phyloP scores from a whole-genome alignment of 1,140 invertebrate species.

The Drosophila murphyi region DNA sequence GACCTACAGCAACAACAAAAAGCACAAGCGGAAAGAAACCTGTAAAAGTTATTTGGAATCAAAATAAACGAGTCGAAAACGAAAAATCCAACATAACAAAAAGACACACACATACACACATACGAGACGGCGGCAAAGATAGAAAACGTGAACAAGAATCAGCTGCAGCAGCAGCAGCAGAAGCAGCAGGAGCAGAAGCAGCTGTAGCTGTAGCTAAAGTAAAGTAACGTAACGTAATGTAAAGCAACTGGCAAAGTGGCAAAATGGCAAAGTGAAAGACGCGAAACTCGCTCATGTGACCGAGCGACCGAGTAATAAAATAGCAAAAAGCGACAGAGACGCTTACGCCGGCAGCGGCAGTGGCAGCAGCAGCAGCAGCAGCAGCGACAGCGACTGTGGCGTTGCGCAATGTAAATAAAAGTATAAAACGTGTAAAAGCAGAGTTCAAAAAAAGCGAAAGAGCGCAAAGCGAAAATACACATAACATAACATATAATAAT shows the following conservation, averaged over 20 bases:
- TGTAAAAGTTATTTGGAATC: slow-evolving; percentile 48
- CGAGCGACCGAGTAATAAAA: slow-evolving; percentile 75
- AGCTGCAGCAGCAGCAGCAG: background rate
- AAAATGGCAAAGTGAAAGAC: slow-evolving; percentile 39
- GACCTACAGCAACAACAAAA: slow-evolving; percentile 64
- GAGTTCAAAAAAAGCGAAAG: slow-evolving; percentile 48
- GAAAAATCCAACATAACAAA: slow-evolving; percentile 49
- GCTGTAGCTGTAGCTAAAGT: slow-evolving; percentile 8
- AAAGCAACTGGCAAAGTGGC: slow-evolving; percentile 18
- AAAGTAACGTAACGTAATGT: slow-evolving; percentile 48
- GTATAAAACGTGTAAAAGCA: slow-evolving; percentile 60
- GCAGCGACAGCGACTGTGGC: slow-evolving; percentile 9
- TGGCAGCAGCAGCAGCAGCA: slow-evolving; percentile 2
- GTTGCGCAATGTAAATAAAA: slow-evolving; percentile 76
- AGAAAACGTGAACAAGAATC: slow-evolving; percentile 32
- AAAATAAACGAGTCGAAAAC: slow-evolving; percentile 67
- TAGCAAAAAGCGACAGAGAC: slow-evolving; percentile 54
- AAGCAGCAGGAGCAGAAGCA: background rate
- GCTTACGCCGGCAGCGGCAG: slow-evolving; percentile 24
- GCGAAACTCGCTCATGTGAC: slow-evolving; percentile 71
- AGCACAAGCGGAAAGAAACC: slow-evolving; percentile 14
- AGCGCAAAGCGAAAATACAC: slow-evolving; percentile 57
- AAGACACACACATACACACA: slow-evolving; percentile 33
- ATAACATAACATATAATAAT: slow-evolving; percentile 79
- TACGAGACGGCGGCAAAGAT: slow-evolving; percentile 21